Evolutionary conservation across 2,888 invertebrate species (phyloP), one percentile per base, ranked within the genome.

Genomic region (Celastrina argiolus): DNA sequence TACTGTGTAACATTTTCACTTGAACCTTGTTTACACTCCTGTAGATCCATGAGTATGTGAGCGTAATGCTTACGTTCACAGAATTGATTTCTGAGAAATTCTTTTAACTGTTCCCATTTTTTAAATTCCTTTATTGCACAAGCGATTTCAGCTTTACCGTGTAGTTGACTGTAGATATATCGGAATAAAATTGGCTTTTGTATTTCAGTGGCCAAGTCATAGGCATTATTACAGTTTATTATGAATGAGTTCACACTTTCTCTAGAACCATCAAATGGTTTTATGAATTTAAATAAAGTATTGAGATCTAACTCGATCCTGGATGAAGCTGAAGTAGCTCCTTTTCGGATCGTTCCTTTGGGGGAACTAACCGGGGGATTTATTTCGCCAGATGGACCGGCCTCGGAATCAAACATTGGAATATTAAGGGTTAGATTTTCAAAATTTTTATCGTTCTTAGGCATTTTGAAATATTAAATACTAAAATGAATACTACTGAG

Each of bases 71-170:
- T 63, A 8, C 63, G 18, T 22, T 63, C 63, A n/a, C 63, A 28
- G 2, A 63, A 63, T 18, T 63, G 63, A 1, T 41, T 63, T 16
- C 28, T 18, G 3, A 63, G n/a, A 7, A 63, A 42, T 3, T 63
- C 63, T 63, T 41, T 63, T 2, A 63, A 2, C n/a, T 63, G 42
- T 26, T n/a, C 39, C 26, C 41, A 63, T 26, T 63, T 63, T 42
- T 41, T 26, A 42, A 63, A 63, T 10, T 63, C 63, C 65, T 69
- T 70, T 16, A 70, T 42, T 8, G 68, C 64, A n/a, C 70, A 68
- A 7, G 69, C 71, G 1, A 39, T n/a, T 42, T 71, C 61, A 0
- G 71, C 70, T 51, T 67, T 68, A 1, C 70, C 69, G n/a, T 67
- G n/a, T 18, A 71, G 18, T 18, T 68, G 70, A 12, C 67, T 36